Base-by-base conservation (phyloP, 2,113 vertebrate species). In the Channa argus region DNA sequence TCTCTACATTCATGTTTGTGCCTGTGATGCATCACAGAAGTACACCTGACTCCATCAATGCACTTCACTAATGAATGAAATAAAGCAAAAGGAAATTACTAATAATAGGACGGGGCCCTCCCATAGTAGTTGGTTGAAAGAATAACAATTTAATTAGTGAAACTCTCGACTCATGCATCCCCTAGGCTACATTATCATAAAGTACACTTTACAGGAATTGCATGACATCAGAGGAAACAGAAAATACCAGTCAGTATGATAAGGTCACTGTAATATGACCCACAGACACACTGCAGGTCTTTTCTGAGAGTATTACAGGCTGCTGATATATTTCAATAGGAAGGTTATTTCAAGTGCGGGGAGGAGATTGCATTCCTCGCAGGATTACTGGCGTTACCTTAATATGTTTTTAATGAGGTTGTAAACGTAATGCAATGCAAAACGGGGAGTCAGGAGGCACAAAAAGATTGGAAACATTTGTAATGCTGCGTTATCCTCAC, bases 61-160 rank as follows among this genome's bases (percentile, higher is more conserved):
- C 13, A 12, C 55, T 70, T 70, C 49, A 72, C 52, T 78, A 70
- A 72, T 82, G 67, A 54, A 74, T 72, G 37, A 71, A 75, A 78
- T n/a, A 46, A 68, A 72, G 55, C 45, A 65, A 82, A 78, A 77
- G 80, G 62, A 82, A 77, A 71, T 69, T 47, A 74, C 66, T 69
- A 70, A 82, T 80, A 62, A 79, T 61, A 71, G 54, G 38, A 76
- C 41, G 14, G 45, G 37, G 64, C 4, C 41, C 41, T 44, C 63
- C 55, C 2, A 9, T 62, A 11, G 71, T 63, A 53, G 56, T 15
- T 50, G 39, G 54, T 55, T 80, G 45, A 77, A 82, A 63, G 74
- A 70, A 80, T 45, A 65, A 49, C 54, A 74, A 60, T 85, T 85
- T 81, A 83, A 85, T 90, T 79, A 86, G 77, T 50, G 67, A 69